Evolutionary conservation across 2,888 invertebrate genomes (phyloP).

Genomic region (Lasioglossum zephyrum): DNA sequence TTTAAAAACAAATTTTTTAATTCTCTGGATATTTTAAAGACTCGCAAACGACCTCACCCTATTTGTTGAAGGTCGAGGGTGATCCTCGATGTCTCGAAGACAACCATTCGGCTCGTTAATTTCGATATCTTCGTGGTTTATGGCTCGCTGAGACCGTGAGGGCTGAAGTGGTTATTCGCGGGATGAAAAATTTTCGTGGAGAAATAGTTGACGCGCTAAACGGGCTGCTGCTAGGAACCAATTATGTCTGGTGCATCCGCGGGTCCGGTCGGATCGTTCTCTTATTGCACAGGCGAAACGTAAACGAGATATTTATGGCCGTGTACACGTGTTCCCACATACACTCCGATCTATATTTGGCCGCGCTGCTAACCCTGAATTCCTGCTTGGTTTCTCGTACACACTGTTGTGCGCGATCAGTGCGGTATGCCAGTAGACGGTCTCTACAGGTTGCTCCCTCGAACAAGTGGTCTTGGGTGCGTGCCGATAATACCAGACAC

Average conservation of each 20-base stretch:
- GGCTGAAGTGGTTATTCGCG: neutral
- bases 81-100: neutral
- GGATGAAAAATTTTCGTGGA: neutral
- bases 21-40: neutral
- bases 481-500: slow-evolving; percentile 73
- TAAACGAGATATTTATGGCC: slow-evolving; percentile 68
- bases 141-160: neutral
- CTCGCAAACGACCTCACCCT: neutral
- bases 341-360: slow-evolving; percentile 73
- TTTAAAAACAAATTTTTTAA: neutral
- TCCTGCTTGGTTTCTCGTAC: slow-evolving; percentile 64
- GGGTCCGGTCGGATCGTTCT: slow-evolving; percentile 41
- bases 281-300: slow-evolving; percentile 60
- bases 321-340: slow-evolving; percentile 70
- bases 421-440: slow-evolving; percentile 67
- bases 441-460: slow-evolving; percentile 74
- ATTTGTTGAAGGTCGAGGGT: neutral
- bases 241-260: slow-evolving; percentile 34
- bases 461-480: slow-evolving; percentile 75
- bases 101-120: neutral
- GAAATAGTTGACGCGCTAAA: neutral
- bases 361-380: slow-evolving; percentile 71
- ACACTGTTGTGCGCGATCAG: slow-evolving; percentile 54
- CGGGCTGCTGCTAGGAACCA: slow-evolving; percentile 11
- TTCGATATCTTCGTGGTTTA: neutral